Percentiles rank a stretch among this genome's conserved stretches.
Conservation (phyloP, 2,888 invertebrate genomes). For the Smittia sp. region DNA sequence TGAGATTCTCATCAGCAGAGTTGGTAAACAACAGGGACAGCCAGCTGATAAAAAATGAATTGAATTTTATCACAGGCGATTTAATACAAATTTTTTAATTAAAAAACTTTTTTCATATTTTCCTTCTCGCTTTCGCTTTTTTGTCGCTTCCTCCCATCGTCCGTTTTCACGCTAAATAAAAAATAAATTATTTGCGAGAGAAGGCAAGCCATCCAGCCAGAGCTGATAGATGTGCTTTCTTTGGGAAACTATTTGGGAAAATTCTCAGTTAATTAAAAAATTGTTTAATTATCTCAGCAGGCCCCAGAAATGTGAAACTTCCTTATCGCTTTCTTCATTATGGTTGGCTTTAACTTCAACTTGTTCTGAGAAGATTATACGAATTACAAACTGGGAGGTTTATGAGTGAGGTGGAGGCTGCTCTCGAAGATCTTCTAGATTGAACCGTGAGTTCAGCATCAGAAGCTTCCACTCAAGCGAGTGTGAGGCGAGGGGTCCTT, state of each 20-base stretch:
- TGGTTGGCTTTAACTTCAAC: neutral
- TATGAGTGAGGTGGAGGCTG: neutral
- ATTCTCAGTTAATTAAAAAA: constrained; percentile 19
- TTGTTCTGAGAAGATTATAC: neutral
- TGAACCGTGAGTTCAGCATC: neutral
- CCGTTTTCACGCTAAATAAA: constrained; percentile 1
- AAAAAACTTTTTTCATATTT: constrained; percentile 39
- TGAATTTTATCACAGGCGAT: constrained; percentile 42
- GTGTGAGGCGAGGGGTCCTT: neutral
- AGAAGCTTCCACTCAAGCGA: neutral
- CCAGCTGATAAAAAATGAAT: constrained; percentile 41
- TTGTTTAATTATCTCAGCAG: constrained; percentile 6
- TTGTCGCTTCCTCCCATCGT: neutral
- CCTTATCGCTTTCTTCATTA: neutral
- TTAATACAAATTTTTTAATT: constrained; percentile 41
- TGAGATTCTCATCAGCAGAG: neutral
- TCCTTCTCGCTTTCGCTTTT: constrained; percentile 27
- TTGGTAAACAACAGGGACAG: constrained; percentile 17
- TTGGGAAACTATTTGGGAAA: neutral
- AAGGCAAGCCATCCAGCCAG: neutral
- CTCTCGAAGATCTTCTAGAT: neutral
- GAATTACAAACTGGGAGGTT: neutral
- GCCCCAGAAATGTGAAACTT: neutral
- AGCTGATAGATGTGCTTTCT: neutral
- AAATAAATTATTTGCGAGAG: neutral